These are phyloP conservation scores for Nipponacmea schrenckii DNA, from an alignment of 2,888 invertebrate species.

Conservation along the genomic window DNA sequence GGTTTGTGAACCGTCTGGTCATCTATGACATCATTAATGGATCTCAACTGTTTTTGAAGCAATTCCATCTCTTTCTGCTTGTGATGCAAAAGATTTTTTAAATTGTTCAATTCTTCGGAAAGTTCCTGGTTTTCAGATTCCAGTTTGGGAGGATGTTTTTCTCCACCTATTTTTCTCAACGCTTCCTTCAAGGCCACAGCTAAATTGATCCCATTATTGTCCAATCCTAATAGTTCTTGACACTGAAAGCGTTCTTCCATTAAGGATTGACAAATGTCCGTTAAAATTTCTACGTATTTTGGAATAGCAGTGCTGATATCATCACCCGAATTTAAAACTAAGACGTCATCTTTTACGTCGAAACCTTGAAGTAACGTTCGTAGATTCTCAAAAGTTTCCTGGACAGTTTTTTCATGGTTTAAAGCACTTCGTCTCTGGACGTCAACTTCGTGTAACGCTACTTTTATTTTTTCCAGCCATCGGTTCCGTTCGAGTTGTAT, in stretches of 20 bases:
- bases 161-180: background rate
- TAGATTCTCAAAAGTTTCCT: slow-evolving; percentile 42
- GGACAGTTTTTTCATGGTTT: slow-evolving; percentile 37
- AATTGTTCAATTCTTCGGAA: slow-evolving; percentile 35
- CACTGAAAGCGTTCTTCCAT: slow-evolving; percentile 50
- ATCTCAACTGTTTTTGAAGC: slow-evolving; percentile 38
- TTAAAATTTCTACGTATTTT: slow-evolving; percentile 47
- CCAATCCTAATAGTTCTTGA: slow-evolving; percentile 38
- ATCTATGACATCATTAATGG: slow-evolving; percentile 38
- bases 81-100: slow-evolving; percentile 38
- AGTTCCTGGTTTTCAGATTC: slow-evolving; percentile 41
- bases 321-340: slow-evolving; percentile 28
- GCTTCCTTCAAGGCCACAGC: background rate
- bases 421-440: slow-evolving; percentile 47
- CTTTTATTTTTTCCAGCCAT: slow-evolving; percentile 56
- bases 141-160: slow-evolving; percentile 15
- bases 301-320: slow-evolving; percentile 38
- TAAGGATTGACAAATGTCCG: slow-evolving; percentile 43
- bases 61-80: slow-evolving; percentile 45
- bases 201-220: slow-evolving; percentile 15
- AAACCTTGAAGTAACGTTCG: slow-evolving; percentile 42
- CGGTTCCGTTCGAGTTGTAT: slow-evolving; percentile 56
- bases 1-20: slow-evolving; percentile 22
- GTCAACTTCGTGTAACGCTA: slow-evolving; percentile 58
- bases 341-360: slow-evolving; percentile 35